A percentile compares a stretch with the other conserved stretches of the same genome.
Evolutionary conservation across 2,888 invertebrate species (phyloP).

Genomic region (Cephus runcator): DNA sequence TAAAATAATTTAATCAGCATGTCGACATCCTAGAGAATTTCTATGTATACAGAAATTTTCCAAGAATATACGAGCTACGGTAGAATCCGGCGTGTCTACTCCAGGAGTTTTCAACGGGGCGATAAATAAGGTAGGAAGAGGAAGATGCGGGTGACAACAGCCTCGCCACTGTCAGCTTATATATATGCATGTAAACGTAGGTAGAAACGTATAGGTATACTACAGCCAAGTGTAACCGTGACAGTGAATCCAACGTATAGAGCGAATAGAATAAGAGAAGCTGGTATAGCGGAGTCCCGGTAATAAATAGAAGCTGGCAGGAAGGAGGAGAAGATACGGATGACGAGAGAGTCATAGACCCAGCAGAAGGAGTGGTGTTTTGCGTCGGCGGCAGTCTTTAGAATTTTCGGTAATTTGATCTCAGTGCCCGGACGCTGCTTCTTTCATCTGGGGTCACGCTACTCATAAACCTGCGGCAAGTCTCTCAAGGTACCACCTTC

Average conservation of each 20-base stretch:
- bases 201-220: background rate
- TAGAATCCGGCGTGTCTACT: background rate
- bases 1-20: background rate
- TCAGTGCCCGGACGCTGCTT: slow-evolving; percentile 22
- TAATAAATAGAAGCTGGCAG: background rate
- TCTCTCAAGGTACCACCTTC: slow-evolving; percentile 1
- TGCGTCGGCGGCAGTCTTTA: slow-evolving; percentile 37
- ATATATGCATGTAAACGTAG: background rate
- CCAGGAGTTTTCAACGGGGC: background rate
- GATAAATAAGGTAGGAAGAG: background rate
- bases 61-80: background rate
- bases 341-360: background rate
- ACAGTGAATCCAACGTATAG: background rate
- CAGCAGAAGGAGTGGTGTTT: background rate
- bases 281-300: background rate
- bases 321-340: background rate
- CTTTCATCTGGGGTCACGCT: slow-evolving; percentile 35
- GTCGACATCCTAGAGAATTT: background rate
- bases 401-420: slow-evolving; percentile 44
- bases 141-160: slow-evolving; percentile 7
- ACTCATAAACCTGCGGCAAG: slow-evolving; percentile 39
- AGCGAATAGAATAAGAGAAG: background rate
- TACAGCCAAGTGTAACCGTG: background rate
- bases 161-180: background rate
- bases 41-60: background rate